A percentile compares a stretch with the other conserved stretches of the same genome.
phyloP scores from a whole-genome alignment of 1,140 invertebrate genomes.

The Potamilus streckersoni region DNA sequence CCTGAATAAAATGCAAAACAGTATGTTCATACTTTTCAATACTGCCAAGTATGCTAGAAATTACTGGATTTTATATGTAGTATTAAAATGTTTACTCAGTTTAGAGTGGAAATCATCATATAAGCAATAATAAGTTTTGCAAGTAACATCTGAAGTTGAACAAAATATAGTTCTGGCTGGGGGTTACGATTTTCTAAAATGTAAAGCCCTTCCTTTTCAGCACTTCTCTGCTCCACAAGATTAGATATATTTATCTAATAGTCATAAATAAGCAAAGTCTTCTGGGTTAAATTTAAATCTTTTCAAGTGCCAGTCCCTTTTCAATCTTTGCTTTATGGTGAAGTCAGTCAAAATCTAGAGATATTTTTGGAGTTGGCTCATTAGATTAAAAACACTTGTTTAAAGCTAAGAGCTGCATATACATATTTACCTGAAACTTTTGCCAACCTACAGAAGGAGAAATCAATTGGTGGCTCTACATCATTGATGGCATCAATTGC shows the following conservation, averaged over 20 bases:
- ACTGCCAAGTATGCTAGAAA: too few species aligned
- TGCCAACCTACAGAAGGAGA: slow-evolving; percentile 43
- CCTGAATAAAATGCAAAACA: too few species aligned
- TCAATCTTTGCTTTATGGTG: neutral
- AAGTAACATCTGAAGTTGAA: too few species aligned
- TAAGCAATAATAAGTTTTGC: too few species aligned
- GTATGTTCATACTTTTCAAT: too few species aligned
- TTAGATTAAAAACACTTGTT: neutral
- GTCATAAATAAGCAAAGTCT: neutral
- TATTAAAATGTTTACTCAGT: too few species aligned
- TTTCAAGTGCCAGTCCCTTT: neutral
- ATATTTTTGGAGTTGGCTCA: neutral
- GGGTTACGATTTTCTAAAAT: too few species aligned
- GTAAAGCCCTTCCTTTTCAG: too few species aligned
- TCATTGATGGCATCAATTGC: slow-evolving; percentile 40
- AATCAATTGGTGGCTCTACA: slow-evolving; percentile 42
- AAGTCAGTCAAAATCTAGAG: neutral
- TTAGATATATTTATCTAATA: neutral
- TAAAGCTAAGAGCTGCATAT: neutral
- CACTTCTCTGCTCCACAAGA: too few species aligned
- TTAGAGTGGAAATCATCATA: too few species aligned
- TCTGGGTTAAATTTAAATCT: neutral
- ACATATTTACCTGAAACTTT: slow-evolving; percentile 37
- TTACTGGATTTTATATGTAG: too few species aligned
- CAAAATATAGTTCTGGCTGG: too few species aligned